Base-by-base conservation (phyloP, 2,888 invertebrate genomes). In the Pollenia griseotomentosa region DNA sequence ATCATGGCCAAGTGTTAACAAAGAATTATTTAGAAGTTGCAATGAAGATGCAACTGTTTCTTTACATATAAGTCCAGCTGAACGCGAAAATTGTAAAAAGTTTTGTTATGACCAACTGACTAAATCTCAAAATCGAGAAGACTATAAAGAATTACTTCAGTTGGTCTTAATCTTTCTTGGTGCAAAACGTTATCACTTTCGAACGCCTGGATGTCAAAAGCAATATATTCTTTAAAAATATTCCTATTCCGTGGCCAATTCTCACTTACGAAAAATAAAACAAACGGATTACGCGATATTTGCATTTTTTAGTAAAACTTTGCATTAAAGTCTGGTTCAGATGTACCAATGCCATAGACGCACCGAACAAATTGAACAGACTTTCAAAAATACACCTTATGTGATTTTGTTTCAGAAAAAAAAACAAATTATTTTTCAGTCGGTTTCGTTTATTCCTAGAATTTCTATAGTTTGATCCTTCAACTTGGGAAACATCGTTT, bases 131-230 rank as follows among this genome's bases (percentile, higher is more conserved):
- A 42, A n/a, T 70, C 51, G 80, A 23, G 53, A 71, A 23, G 70
- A 51, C 61, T 63, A 80, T 61, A 71, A 59, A 80, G 71, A 80
- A 68, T 53, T 80, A 12, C 42, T 80, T 61, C 66, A 78, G n/a
- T 65, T 66, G 65, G 65, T 44, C n/a, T 44, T 78, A 65, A 55
- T 53, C 23, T 78, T 66, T 78, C 65, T 65, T 77, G 77, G 53
- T 63, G 53, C 42, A 77, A 14, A 65, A 40, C 65, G 48, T n/a
- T n/a, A n/a, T n/a, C n/a, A n/a, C n/a, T n/a, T n/a, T n/a, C n/a
- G n/a, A n/a, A n/a, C n/a, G n/a, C n/a, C n/a, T n/a, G n/a, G n/a
- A n/a, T n/a, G n/a, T n/a, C n/a, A n/a, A n/a, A n/a, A n/a, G n/a
- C n/a, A n/a, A n/a, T n/a, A n/a, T n/a, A n/a, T n/a, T n/a, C n/a